Evolutionary conservation across 2,888 invertebrate species (phyloP).

Genomic region (Linnaemya vulpina): DNA sequence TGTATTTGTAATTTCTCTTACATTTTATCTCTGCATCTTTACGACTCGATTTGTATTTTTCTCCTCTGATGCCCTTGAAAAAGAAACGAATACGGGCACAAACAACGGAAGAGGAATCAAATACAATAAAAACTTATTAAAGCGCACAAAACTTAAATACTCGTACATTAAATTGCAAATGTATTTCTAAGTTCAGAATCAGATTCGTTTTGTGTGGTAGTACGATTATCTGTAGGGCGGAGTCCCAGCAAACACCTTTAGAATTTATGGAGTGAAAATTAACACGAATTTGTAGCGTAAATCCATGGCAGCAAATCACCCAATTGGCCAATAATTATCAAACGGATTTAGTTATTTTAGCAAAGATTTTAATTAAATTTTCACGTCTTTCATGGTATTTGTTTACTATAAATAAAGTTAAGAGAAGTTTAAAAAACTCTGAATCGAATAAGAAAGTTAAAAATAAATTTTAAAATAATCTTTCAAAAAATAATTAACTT

Average conservation of each 20-base stretch:
- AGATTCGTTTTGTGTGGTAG: background rate
- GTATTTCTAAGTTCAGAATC: constrained; percentile 13
- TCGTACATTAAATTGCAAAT: constrained; percentile 31
- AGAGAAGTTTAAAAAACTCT: no score
- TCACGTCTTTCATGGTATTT: no score
- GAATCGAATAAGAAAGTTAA: no score
- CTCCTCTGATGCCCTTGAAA: constrained; percentile 50
- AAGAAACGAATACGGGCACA: constrained; percentile 42
- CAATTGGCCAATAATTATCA: background rate
- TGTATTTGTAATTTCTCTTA: constrained; percentile 40
- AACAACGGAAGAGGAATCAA: constrained; percentile 7
- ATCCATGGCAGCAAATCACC: background rate
- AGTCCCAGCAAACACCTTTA: constrained; percentile 32
- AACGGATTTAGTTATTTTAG: no score
- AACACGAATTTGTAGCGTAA: background rate
- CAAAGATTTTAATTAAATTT: no score
- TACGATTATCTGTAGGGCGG: background rate
- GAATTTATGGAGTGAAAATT: constrained; percentile 59
- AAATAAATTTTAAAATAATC: no score
- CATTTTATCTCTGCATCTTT: constrained; percentile 57
- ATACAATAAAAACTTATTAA: background rate
- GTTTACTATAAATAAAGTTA: no score
- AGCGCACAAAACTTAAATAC: constrained; percentile 4
- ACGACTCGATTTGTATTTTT: constrained; percentile 28
- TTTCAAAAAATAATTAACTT: no score